Conservation (phyloP, 1,140 invertebrate species). For the Leptoteleia sp. region DNA sequence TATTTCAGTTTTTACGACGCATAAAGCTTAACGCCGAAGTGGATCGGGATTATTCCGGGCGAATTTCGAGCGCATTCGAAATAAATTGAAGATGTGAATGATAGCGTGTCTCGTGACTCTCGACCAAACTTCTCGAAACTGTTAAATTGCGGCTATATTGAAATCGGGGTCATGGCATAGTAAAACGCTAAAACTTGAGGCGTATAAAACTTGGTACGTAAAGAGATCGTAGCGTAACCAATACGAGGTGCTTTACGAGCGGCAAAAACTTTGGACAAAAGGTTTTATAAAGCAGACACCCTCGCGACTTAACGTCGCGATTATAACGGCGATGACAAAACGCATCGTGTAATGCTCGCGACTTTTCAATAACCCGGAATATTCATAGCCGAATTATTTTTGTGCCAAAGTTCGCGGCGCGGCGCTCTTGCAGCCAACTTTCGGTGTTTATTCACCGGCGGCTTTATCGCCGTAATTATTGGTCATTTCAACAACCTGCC, state of each 20-base stretch:
- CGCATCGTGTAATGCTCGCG: constrained; percentile 30
- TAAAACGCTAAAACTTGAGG: constrained; percentile 61
- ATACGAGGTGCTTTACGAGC: constrained; percentile 63
- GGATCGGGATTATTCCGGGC: constrained; percentile 21
- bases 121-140: constrained; percentile 50
- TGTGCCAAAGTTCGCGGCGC: neutral
- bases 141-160: constrained; percentile 59
- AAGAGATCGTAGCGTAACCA: constrained; percentile 58
- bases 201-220: constrained; percentile 60
- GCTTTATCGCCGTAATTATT: neutral
- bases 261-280: constrained; percentile 56
- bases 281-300: constrained; percentile 52
- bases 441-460: constrained; percentile 6
- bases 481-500: constrained; percentile 5
- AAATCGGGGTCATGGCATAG: constrained; percentile 63
- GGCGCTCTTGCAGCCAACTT: neutral
- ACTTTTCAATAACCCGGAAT: constrained; percentile 18
- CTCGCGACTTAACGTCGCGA: constrained; percentile 35
- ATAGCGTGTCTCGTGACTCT: constrained; percentile 55
- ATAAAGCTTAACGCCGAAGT: constrained; percentile 29
- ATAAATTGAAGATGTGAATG: constrained; percentile 56
- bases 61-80: constrained; percentile 22
- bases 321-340: constrained; percentile 40
- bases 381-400: constrained; percentile 17
- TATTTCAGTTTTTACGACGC: constrained; percentile 43